Evolutionary conservation across 37 sponge, comb jelly and placozoan species (phyloP).

Genomic region (Oopsacas minuta): DNA sequence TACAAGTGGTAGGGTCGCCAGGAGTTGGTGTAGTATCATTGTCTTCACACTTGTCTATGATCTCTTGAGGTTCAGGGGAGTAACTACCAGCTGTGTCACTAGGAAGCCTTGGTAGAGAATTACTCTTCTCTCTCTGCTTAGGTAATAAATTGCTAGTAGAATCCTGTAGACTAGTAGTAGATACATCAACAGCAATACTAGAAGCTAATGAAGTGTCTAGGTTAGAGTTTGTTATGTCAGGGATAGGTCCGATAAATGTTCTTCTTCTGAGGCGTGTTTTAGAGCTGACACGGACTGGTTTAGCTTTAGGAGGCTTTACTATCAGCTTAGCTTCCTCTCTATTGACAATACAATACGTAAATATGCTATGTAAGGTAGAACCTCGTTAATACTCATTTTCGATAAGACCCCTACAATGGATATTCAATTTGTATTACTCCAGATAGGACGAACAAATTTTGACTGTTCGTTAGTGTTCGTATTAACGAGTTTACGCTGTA

Average conservation of each 20-base stretch:
- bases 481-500: too few relatives aligned
- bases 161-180: constrained; percentile 4
- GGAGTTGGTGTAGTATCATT: background rate
- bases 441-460: too few relatives aligned
- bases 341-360: background rate
- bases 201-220: background rate
- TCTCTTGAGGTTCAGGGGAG: background rate
- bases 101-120: background rate
- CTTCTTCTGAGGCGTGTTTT: background rate
- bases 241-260: background rate
- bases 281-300: background rate
- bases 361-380: background rate
- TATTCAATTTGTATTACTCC: too few relatives aligned
- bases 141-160: background rate
- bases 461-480: too few relatives aligned
- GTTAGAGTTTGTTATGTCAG: background rate
- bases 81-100: background rate
- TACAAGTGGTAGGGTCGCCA: background rate
- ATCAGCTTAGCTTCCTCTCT: background rate
- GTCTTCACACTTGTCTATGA: background rate
- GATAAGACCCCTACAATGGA: too few relatives aligned
- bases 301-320: background rate
- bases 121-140: background rate
- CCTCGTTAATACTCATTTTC: too few relatives aligned
- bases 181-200: background rate